Base-by-base conservation (phyloP, 2,797 vertebrate genomes). In the Aldrovandia affinis region DNA sequence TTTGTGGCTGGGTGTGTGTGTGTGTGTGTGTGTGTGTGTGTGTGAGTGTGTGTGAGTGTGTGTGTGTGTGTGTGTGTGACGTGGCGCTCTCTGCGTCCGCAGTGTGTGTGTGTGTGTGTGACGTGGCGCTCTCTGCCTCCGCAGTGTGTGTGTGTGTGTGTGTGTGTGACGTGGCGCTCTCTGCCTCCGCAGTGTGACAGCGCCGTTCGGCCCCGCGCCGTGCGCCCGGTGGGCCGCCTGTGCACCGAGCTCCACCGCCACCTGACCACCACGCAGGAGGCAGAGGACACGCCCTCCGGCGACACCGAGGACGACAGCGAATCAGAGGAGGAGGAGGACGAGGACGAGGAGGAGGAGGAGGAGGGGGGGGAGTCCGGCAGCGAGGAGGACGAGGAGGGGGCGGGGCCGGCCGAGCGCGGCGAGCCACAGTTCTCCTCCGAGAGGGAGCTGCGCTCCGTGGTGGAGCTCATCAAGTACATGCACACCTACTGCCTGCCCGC, bases 381-480 rank as follows among this genome's bases (percentile, higher is more conserved):
- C 3, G 96, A 94, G 0, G 96, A 94, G 0, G 92, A 87, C 0
- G 95, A 95, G 0, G 81, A 80, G 0, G 86, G 7, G 0, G 33
- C 54, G 12, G 89, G 75, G 0, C 88, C 70, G 10, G 15, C 88
- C 0, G 86, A 83, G 25, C 89, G 93, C 0, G 30, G 87, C 0
- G 89, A 92, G 61, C 84, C 93, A 73, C 96, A 94, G 89, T 95
- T 96, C 88, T 88, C 95, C 87, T 96, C 96, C 0, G 95, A 96
- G 88, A 95, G 96, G 28, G 97, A 98, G 90, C 93, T 97, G 88
- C 95, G 86, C 81, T 97, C 97, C 0, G 92, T 98, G 87, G 96
- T 99, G 91, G 97, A 97, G 91, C 97, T 99, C 85, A 98, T 99
- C 91, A 97, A 94, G 2, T 99, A 99, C 96, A 99, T 99, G 98